Conservation (phyloP, 2,797 vertebrate species). For the Balearica regulorum region DNA sequence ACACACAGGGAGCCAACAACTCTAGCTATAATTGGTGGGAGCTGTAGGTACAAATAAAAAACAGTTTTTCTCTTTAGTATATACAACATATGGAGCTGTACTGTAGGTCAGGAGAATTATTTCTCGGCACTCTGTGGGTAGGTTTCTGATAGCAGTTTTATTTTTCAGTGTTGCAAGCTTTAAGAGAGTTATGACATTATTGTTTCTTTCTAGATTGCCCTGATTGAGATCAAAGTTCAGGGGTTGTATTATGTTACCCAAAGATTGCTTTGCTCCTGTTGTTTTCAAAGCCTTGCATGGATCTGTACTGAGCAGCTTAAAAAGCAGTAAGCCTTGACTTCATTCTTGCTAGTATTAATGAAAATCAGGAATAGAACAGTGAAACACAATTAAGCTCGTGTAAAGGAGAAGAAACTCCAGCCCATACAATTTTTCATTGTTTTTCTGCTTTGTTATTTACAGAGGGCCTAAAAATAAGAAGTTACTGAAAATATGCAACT, state of each 20-base stretch:
- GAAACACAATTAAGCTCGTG: neutral
- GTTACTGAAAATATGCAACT: neutral
- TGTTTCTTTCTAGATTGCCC: neutral
- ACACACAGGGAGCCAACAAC: neutral
- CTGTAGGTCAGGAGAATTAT: neutral
- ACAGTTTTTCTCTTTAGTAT: neutral
- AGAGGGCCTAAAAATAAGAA: neutral
- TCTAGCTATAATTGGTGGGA: neutral
- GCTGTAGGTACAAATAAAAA: conserved; percentile 33
- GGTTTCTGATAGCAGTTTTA: neutral
- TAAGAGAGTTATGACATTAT: neutral
- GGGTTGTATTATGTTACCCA: neutral
- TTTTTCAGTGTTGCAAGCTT: neutral
- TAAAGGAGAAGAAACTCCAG: neutral
- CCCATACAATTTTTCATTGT: neutral
- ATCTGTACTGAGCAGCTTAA: neutral
- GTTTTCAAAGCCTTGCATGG: neutral
- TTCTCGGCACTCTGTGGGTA: neutral
- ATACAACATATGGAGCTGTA: conserved; percentile 17
- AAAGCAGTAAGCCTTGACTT: neutral
- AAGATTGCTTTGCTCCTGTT: neutral
- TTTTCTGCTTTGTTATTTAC: neutral
- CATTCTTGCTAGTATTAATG: neutral
- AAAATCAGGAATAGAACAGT: neutral
- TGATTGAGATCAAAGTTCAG: conserved; percentile 27